These are phyloP conservation scores for Sinocyclocheilus grahami DNA, from an alignment of 2,113 vertebrate species.

Conservation along the genomic window DNA sequence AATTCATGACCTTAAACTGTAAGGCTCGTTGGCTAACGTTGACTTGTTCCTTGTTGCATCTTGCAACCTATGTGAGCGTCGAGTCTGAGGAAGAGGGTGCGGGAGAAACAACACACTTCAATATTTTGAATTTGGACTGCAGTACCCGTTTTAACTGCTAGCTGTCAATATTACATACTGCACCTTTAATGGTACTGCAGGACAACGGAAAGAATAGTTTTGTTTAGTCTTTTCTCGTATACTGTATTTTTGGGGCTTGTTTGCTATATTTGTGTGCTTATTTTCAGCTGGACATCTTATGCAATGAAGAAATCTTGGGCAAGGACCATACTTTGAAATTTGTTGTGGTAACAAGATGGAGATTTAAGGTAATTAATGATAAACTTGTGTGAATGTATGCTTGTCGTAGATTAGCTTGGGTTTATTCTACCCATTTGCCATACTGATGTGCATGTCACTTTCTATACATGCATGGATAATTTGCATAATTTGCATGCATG, in stretches of 20 bases:
- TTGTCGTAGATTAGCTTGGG: background rate
- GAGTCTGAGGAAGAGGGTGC: no score
- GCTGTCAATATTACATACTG: no score
- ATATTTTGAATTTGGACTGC: no score
- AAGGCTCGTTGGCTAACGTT: no score
- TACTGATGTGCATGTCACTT: background rate
- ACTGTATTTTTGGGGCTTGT: background rate
- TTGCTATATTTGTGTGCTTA: background rate
- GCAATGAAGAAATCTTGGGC: constrained; percentile 99
- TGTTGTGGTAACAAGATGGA: constrained; percentile 99
- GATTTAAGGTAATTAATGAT: constrained; percentile 87
- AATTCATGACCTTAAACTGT: no score
- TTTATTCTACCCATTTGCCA: background rate
- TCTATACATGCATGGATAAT: background rate
- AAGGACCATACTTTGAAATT: constrained; percentile 99
- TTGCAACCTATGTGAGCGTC: no score
- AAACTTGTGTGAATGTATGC: background rate
- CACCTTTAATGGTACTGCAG: background rate
- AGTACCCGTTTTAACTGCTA: no score
- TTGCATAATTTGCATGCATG: background rate
- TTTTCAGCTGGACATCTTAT: constrained; percentile 97
- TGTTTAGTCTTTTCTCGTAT: background rate
- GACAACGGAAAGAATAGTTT: background rate
- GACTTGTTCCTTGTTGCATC: no score
- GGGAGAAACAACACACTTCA: no score